These are phyloP conservation scores for Ondatra zibethicus DNA, from an alignment of 2,113 vertebrate species.

Conservation along the genomic window DNA sequence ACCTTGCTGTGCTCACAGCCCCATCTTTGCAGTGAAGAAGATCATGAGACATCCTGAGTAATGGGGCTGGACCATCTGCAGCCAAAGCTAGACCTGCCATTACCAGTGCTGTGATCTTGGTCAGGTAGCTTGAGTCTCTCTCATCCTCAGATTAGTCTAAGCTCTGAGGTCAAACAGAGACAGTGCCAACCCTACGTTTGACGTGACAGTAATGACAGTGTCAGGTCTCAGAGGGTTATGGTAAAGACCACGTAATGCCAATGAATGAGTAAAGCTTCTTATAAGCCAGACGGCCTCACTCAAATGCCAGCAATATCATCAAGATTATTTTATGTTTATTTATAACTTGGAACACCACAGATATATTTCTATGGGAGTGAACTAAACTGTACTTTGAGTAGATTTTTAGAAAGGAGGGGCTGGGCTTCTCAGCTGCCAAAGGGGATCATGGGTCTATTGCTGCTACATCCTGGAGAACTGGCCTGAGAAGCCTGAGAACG, in stretches of 20 bases:
- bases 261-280: background rate
- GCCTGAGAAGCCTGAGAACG: background rate
- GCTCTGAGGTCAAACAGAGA: background rate
- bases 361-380: background rate
- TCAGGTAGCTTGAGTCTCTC: background rate
- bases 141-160: background rate
- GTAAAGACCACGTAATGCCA: background rate
- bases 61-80: too few species aligned
- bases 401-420: background rate
- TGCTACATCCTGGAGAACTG: background rate
- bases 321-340: background rate
- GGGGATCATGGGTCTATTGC: background rate
- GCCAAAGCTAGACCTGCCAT: background rate
- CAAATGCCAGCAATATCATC: background rate
- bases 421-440: background rate
- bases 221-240: background rate
- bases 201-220: rapidly evolving
- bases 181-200: too few species aligned
- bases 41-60: rapidly evolving
- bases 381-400: background rate
- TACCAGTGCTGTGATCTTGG: background rate
- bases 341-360: background rate
- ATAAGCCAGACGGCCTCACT: background rate
- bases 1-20: background rate
- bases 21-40: background rate